phyloP scores from a whole-genome alignment of 2,113 vertebrate species.

The Numida meleagris region DNA sequence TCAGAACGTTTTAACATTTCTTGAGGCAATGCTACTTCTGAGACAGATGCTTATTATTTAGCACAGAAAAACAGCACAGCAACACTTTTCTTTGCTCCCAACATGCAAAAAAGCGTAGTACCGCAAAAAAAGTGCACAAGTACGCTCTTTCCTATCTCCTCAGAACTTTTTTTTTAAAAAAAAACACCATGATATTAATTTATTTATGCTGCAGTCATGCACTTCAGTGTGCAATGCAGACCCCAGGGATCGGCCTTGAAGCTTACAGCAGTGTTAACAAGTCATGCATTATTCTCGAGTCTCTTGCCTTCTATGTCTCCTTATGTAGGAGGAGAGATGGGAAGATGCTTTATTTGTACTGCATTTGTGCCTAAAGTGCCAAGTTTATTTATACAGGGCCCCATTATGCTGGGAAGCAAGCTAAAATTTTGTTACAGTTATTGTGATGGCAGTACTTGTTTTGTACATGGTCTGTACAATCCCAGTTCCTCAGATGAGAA shows the following conservation, averaged over 20 bases:
- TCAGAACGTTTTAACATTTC: background rate
- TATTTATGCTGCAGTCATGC: background rate
- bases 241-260: background rate
- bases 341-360: background rate
- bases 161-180: background rate
- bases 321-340: background rate
- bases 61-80: background rate
- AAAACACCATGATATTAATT: background rate
- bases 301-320: background rate
- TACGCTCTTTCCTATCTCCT: background rate
- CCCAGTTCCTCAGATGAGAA: background rate
- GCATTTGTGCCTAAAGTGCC: background rate
- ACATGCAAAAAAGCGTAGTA: background rate
- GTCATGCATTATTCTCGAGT: background rate
- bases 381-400: background rate
- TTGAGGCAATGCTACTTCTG: background rate
- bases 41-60: background rate
- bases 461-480: background rate
- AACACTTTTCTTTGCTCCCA: background rate
- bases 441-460: fast-evolving
- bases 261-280: background rate
- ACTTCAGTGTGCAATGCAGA: background rate
- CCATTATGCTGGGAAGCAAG: background rate
- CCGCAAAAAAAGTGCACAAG: background rate
- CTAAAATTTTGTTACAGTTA: background rate